Evolutionary conservation across 2,797 vertebrate species (phyloP).

Genomic region (Aulostomus chinensis): DNA sequence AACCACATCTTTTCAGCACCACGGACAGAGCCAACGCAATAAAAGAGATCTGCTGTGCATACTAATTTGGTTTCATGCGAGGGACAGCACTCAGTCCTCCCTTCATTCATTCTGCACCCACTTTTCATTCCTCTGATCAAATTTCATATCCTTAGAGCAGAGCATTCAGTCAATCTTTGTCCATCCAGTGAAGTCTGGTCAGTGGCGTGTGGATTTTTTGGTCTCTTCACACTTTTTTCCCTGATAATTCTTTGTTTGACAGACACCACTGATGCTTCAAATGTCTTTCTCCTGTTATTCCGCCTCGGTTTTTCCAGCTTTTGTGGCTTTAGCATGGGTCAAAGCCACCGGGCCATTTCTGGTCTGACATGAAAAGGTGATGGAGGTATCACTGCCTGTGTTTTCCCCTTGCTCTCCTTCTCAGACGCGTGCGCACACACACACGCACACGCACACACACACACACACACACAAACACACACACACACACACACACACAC

Average conservation of each 20-base stretch:
- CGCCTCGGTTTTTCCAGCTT: neutral
- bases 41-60: slow-evolving; percentile 59
- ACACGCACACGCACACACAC: neutral
- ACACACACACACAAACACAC: neutral
- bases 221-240: slow-evolving; percentile 5
- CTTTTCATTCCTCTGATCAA: slow-evolving; percentile 30
- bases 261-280: slow-evolving; percentile 18
- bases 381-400: slow-evolving; percentile 16
- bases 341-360: slow-evolving; percentile 25
- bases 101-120: slow-evolving; percentile 37
- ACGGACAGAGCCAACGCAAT: slow-evolving; percentile 60
- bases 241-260: slow-evolving; percentile 38
- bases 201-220: slow-evolving; percentile 1
- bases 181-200: slow-evolving; percentile 21
- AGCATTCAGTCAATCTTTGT: slow-evolving; percentile 45
- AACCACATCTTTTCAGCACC: slow-evolving; percentile 68
- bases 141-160: slow-evolving; percentile 53
- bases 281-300: slow-evolving; percentile 1
- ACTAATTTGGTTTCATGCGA: slow-evolving; percentile 58
- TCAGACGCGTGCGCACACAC: neutral
- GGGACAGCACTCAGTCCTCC: slow-evolving; percentile 48
- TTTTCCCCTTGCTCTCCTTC: too few species aligned
- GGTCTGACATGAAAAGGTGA: slow-evolving; percentile 40
- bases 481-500: slow-evolving; percentile 10
- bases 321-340: slow-evolving; percentile 15